These are phyloP conservation scores for Thymallus thymallus DNA, from an alignment of 2,113 vertebrate species.

Conservation along the genomic window DNA sequence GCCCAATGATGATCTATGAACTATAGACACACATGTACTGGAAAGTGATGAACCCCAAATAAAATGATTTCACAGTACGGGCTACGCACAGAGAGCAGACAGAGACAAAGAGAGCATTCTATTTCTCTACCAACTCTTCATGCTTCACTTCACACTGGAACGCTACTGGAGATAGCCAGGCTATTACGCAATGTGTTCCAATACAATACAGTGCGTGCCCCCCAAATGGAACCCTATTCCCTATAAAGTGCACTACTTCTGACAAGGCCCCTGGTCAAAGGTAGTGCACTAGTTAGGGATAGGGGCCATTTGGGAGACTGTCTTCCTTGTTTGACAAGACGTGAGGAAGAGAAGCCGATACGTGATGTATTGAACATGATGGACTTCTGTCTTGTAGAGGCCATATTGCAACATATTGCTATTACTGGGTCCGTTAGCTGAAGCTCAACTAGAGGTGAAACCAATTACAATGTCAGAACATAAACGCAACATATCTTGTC, in stretches of 20 bases:
- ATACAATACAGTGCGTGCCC: not conserved
- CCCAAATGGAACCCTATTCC: too few species aligned
- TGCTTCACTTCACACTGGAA: not conserved
- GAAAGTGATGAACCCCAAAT: too few species aligned
- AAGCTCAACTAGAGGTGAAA: not conserved
- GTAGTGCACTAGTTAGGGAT: too few species aligned
- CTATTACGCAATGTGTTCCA: not conserved
- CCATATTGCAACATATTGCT: not conserved
- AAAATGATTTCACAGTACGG: not conserved
- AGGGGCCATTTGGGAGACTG: too few species aligned
- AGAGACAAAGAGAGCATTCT: not conserved
- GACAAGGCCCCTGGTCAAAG: too few species aligned
- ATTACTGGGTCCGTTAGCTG: not conserved
- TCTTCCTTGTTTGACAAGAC: not conserved
- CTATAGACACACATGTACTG: too few species aligned
- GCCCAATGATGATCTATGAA: too few species aligned
- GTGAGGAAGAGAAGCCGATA: not conserved
- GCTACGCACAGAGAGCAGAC: not conserved
- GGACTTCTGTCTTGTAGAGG: not conserved
- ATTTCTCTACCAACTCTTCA: not conserved
- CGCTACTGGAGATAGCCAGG: not conserved
- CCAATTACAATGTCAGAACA: too few species aligned
- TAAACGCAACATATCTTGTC: not conserved
- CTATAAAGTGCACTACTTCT: too few species aligned
- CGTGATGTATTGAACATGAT: not conserved